Evolutionary conservation across 2,113 vertebrate species (phyloP).

Genomic region (Gasterosteus aculeatus): DNA sequence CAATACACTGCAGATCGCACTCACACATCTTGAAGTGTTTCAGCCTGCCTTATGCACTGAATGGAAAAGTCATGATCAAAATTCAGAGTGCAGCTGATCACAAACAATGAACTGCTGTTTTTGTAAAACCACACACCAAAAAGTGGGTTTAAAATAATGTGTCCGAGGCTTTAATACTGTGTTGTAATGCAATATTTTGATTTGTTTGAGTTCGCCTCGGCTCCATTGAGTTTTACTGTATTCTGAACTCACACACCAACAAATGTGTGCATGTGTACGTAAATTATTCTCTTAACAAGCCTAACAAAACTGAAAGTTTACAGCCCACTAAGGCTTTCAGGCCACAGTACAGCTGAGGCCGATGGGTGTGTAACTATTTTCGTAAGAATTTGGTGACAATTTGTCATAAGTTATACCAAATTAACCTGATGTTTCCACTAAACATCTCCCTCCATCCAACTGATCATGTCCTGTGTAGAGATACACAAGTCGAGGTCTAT

Average conservation of each 20-base stretch:
- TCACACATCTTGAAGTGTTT: not conserved
- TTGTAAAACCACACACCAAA: not conserved
- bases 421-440: not conserved
- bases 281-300: not conserved
- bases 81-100: not conserved
- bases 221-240: not conserved
- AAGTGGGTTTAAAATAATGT: not conserved
- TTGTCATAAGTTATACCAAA: not conserved
- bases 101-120: not conserved
- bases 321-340: not conserved
- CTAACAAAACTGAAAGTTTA: not conserved
- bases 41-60: not conserved
- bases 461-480: not conserved
- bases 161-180: not conserved
- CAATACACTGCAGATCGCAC: not conserved
- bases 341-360: not conserved
- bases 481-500: constrained; percentile 13
- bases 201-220: not conserved
- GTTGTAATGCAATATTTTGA: not conserved
- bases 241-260: not conserved
- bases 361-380: not conserved
- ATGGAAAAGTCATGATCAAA: not conserved
- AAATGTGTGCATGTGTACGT: not conserved
- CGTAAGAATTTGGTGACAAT: not conserved
- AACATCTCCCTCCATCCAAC: not conserved